These are phyloP conservation scores for Drosophila nr. fundita DNA, from an alignment of 2,888 invertebrate genomes.

Conservation along the genomic window DNA sequence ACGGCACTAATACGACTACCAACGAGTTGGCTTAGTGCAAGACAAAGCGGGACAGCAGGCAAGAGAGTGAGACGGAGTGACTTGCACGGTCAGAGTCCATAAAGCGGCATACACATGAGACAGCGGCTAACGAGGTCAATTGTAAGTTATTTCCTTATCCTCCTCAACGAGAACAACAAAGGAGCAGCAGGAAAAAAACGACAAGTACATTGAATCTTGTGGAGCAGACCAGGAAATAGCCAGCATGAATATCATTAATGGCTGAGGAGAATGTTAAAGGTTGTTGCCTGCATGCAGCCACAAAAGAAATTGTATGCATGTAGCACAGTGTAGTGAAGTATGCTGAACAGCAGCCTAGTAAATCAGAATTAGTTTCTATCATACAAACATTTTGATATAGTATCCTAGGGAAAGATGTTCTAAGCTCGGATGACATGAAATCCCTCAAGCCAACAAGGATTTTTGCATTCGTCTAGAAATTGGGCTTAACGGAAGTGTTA, in stretches of 20 bases:
- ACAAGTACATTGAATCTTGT: conserved; percentile 46
- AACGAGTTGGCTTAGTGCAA: conserved; percentile 61
- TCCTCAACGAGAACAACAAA: conserved; percentile 16
- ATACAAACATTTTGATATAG: background rate
- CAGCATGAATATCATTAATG: conserved; percentile 75
- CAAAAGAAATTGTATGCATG: conserved; percentile 7
- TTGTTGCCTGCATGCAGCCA: conserved; percentile 9
- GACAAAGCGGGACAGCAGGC: conserved; percentile 22
- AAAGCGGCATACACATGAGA: conserved; percentile 61
- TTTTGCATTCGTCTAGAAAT: background rate
- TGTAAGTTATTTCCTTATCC: conserved; percentile 76
- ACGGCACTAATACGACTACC: conserved; percentile 61
- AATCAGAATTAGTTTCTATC: background rate
- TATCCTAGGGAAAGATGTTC: background rate
- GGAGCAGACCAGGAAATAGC: conserved; percentile 62
- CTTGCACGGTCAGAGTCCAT: conserved; percentile 45
- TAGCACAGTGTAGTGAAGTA: conserved; percentile 4
- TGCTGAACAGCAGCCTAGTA: conserved; percentile 11
- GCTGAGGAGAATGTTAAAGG: conserved; percentile 37
- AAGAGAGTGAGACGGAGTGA: conserved; percentile 15
- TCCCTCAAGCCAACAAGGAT: background rate
- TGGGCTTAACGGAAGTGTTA: background rate
- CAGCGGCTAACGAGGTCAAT: conserved; percentile 77
- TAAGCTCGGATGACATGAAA: background rate
- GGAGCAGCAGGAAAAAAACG: conserved; percentile 21